These are phyloP conservation scores for Listronotus oregonensis DNA, from an alignment of 1,140 invertebrate species.

Conservation along the genomic window DNA sequence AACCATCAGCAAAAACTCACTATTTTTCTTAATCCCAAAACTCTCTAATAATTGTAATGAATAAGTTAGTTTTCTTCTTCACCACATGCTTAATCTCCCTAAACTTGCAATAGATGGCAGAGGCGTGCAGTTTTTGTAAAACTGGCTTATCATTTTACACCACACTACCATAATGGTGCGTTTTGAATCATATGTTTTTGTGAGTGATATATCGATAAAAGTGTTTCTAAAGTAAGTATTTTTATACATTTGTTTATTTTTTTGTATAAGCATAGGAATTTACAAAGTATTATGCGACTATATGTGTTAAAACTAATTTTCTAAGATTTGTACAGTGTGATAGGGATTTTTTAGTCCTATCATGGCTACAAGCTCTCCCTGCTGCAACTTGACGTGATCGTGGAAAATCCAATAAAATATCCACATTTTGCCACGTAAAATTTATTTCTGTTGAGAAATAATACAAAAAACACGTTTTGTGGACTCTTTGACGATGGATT, in stretches of 20 bases:
- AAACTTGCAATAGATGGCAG: conserved; percentile 13
- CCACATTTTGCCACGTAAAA: conserved; percentile 12
- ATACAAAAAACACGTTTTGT: conserved; percentile 3
- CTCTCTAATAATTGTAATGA: too few species aligned
- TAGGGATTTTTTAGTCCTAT: conserved; percentile 32
- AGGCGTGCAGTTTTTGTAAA: conserved; percentile 17
- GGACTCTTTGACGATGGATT: conserved; percentile 22
- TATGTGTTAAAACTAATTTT: neutral
- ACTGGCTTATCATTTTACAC: conserved; percentile 41
- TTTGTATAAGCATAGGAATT: neutral
- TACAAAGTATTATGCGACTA: too few species aligned
- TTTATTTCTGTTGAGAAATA: conserved; percentile 15
- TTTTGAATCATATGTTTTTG: conserved; percentile 46
- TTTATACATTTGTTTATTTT: conserved; percentile 1
- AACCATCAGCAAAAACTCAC: too few species aligned
- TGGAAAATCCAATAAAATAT: conserved; percentile 26
- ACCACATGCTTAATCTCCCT: too few species aligned
- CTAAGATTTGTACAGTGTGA: conserved; percentile 38
- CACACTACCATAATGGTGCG: conserved; percentile 45
- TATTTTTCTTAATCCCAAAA: too few species aligned
- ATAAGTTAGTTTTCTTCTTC: too few species aligned
- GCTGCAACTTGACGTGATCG: conserved; percentile 37
- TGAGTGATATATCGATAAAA: conserved; percentile 37
- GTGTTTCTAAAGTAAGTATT: conserved; percentile 34
- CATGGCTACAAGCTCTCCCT: conserved; percentile 27